A percentile compares a stretch with the other conserved stretches of the same genome.
Evolutionary conservation across 2,113 vertebrate species (phyloP).

Genomic region (Varanus salvator): DNA sequence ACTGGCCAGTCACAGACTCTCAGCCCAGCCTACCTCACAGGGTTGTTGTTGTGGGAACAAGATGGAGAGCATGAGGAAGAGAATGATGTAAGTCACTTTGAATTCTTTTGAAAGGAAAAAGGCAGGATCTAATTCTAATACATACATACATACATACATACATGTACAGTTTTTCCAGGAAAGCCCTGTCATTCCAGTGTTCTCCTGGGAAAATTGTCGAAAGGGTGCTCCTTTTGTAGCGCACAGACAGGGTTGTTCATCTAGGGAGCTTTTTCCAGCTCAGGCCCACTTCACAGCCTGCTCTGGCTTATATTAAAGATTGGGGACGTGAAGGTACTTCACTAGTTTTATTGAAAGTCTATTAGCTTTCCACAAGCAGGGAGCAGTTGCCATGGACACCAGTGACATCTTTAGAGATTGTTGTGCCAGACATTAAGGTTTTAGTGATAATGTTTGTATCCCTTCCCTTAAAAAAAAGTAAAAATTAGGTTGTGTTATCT

Average conservation of each 20-base stretch:
- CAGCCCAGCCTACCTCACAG: no score
- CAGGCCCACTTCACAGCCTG: not conserved
- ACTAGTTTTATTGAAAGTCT: constrained; percentile 5
- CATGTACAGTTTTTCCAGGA: not conserved
- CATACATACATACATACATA: not conserved
- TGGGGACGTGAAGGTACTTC: not conserved
- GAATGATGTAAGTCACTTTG: no score
- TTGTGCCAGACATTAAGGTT: not conserved
- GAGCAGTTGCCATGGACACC: constrained; percentile 9
- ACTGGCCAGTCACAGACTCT: no score
- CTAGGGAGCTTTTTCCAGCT: not conserved
- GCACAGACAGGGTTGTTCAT: not conserved
- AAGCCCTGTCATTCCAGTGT: not conserved
- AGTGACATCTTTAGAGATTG: not conserved
- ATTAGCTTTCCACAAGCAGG: not conserved
- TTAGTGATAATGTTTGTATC: constrained; percentile 1
- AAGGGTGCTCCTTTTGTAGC: not conserved
- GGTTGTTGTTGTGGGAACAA: no score
- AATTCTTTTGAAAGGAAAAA: no score
- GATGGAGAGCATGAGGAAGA: no score
- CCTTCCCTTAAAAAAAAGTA: no score
- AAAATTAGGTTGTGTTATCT: not conserved
- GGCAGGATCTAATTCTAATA: no score
- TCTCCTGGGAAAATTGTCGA: not conserved
- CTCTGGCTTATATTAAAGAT: not conserved